Evolutionary conservation across 1,140 invertebrate species (phyloP).

Genomic region (Idris sp.): DNA sequence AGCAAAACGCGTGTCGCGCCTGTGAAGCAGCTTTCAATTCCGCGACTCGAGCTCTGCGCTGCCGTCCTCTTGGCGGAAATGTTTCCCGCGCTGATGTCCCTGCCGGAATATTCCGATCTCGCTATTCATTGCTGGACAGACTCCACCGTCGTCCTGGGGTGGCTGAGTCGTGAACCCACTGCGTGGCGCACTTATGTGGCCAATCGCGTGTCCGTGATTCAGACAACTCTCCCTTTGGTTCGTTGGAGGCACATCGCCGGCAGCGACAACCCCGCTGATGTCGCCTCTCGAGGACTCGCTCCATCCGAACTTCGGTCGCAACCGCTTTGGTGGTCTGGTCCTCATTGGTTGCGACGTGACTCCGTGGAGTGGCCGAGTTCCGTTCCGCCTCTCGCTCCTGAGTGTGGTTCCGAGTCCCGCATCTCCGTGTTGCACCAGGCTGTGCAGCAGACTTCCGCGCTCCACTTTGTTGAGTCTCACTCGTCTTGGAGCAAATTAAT

Average conservation of each 20-base stretch:
- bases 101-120: not conserved
- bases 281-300: not conserved
- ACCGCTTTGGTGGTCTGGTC: constrained; percentile 2
- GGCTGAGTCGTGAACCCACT: not conserved
- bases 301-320: not conserved
- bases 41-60: constrained; percentile 68
- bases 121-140: not conserved
- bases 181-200: not conserved
- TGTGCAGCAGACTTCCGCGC: no score
- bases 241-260: not conserved
- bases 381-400: no score
- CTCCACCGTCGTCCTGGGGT: not conserved
- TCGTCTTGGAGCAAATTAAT: no score
- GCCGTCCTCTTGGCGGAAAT: constrained; percentile 61
- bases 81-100: constrained; percentile 21
- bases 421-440: no score
- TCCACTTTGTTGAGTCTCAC: no score
- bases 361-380: no score
- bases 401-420: no score
- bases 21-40: constrained; percentile 32
- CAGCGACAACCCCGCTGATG: not conserved
- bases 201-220: not conserved
- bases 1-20: constrained; percentile 65
- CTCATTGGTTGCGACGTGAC: constrained; percentile 1
- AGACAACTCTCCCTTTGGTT: not conserved